phyloP scores from a whole-genome alignment of 2,113 vertebrate species.

The Tauraco erythrolophus region DNA sequence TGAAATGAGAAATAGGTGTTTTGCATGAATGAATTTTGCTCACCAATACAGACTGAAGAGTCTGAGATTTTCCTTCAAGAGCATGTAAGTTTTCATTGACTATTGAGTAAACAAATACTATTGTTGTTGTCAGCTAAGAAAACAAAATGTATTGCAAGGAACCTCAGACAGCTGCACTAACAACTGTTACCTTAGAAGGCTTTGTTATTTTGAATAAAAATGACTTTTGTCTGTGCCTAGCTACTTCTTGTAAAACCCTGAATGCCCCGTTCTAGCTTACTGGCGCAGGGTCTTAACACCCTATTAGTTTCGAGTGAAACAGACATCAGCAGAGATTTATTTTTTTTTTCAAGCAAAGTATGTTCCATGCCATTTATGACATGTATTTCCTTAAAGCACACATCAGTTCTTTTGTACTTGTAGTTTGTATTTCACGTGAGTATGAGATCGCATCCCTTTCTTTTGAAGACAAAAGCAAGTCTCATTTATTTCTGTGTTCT shows the following conservation, averaged over 20 bases:
- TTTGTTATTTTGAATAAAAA: constrained; percentile 56
- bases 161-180: constrained; percentile 29
- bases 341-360: background rate
- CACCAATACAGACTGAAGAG: background rate
- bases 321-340: background rate
- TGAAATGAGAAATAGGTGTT: background rate
- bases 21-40: background rate
- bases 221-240: constrained; percentile 15
- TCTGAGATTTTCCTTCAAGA: background rate
- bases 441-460: background rate
- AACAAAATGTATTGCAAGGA: constrained; percentile 32
- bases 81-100: background rate
- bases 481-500: background rate
- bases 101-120: background rate
- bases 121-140: constrained; percentile 63
- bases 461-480: background rate
- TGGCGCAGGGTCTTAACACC: background rate
- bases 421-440: background rate
- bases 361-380: background rate
- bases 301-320: background rate
- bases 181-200: constrained; percentile 52
- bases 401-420: background rate
- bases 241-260: constrained; percentile 27
- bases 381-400: background rate
- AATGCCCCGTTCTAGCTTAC: background rate